A percentile compares a stretch with the other conserved stretches of the same genome.
phyloP scores from a whole-genome alignment of 2,797 vertebrate species.

The Phylloscopus collybita region DNA sequence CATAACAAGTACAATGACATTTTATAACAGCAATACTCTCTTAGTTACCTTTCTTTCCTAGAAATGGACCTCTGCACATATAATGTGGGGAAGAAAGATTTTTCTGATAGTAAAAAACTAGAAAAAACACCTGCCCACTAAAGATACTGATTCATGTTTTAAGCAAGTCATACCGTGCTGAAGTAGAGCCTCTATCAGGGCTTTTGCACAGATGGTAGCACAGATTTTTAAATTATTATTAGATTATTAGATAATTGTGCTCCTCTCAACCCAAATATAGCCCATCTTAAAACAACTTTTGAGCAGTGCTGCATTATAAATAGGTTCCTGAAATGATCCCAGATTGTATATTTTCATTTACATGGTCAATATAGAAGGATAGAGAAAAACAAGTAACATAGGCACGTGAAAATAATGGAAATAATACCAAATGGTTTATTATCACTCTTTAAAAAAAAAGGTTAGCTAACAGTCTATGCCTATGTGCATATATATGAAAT shows the following conservation, averaged over 20 bases:
- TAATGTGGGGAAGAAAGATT: neutral
- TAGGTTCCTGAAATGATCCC: neutral
- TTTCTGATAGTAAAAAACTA: neutral
- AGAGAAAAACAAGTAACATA: neutral
- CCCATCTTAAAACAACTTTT: conserved; percentile 1
- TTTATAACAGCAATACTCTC: neutral
- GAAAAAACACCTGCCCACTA: neutral
- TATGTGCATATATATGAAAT: neutral
- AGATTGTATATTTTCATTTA: neutral
- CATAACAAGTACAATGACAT: neutral
- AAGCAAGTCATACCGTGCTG: neutral
- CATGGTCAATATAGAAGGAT: neutral
- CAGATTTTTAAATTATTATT: conserved; percentile 64
- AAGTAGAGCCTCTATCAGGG: neutral
- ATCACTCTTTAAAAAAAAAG: neutral
- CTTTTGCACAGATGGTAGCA: conserved; percentile 58
- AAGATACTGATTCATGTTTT: neutral
- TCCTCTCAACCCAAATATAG: conserved; percentile 37
- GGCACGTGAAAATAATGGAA: neutral
- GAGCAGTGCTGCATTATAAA: neutral
- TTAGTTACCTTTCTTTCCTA: neutral
- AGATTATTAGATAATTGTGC: conserved; percentile 48
- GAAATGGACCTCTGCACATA: neutral
- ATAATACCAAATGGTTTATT: neutral
- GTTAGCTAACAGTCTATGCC: neutral